These are phyloP conservation scores for Sardina pilchardus DNA, from an alignment of 2,113 vertebrate genomes.

Conservation along the genomic window DNA sequence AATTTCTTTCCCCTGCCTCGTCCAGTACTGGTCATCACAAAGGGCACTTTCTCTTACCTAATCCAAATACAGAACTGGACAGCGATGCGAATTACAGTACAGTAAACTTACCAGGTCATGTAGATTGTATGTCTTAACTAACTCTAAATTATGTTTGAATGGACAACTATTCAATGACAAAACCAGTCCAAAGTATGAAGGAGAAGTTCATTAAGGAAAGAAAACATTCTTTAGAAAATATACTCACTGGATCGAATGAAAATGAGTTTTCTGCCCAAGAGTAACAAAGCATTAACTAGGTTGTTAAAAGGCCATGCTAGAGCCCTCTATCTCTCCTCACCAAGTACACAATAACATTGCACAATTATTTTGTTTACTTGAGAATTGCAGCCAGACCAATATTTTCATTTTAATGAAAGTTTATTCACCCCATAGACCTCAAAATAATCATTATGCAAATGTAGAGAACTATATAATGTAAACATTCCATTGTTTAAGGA, in stretches of 20 bases:
- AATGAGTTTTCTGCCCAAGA: neutral
- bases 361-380: constrained; percentile 24
- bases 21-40: neutral
- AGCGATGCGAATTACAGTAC: too few species aligned
- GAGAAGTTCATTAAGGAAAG: too few species aligned
- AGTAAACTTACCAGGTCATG: too few species aligned
- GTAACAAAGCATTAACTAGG: neutral
- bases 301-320: neutral
- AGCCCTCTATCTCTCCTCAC: too few species aligned
- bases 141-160: too few species aligned
- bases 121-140: too few species aligned
- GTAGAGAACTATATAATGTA: constrained; percentile 16
- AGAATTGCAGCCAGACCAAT: neutral
- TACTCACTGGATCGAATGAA: neutral
- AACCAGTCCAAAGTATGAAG: too few species aligned
- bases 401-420: constrained; percentile 24
- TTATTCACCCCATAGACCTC: constrained; percentile 34
- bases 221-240: neutral
- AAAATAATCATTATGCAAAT: constrained; percentile 32
- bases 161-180: too few species aligned
- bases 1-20: neutral
- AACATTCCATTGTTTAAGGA: constrained; percentile 12
- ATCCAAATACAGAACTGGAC: neutral
- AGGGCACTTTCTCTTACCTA: neutral
- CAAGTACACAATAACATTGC: neutral